These are phyloP conservation scores for Parambassis ranga DNA, from an alignment of 2,797 vertebrate species.

Conservation along the genomic window DNA sequence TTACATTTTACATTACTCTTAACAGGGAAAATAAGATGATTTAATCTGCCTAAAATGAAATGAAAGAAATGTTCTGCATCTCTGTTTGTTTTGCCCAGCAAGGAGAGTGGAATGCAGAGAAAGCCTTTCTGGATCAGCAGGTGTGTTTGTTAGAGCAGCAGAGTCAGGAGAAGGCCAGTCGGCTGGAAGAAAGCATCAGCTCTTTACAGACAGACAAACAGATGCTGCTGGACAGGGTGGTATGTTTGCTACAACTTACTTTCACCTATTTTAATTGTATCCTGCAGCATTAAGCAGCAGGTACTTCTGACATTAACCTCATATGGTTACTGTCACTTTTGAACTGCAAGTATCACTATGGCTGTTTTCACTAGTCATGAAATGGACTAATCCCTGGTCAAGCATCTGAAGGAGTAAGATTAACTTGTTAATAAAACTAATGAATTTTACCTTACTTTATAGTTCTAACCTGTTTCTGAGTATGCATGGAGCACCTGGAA, in stretches of 20 bases:
- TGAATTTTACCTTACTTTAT: too few relatives aligned
- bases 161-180: slow-evolving; percentile 65
- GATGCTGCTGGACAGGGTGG: slow-evolving; percentile 75
- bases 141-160: slow-evolving; percentile 76
- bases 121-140: slow-evolving; percentile 80
- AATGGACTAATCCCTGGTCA: too few relatives aligned
- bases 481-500: too few relatives aligned
- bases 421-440: too few relatives aligned
- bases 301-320: not conserved
- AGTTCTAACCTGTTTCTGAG: too few relatives aligned
- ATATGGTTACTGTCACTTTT: too few relatives aligned
- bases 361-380: too few relatives aligned
- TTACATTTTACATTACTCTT: not conserved
- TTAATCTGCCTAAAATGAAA: not conserved
- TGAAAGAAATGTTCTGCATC: not conserved
- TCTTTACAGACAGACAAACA: slow-evolving; percentile 76
- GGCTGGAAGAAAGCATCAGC: slow-evolving; percentile 79
- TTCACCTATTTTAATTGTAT: not conserved
- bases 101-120: slow-evolving; percentile 77
- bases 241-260: slow-evolving; percentile 62
- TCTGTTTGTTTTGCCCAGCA: slow-evolving; percentile 55
- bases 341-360: too few relatives aligned
- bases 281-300: not conserved
- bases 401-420: too few relatives aligned
- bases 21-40: not conserved